Evolutionary conservation across 37 sponge, comb jelly and placozoan genomes (phyloP), one percentile per base, ranked within the genome.

Genomic region (Haliclona indistincta): DNA sequence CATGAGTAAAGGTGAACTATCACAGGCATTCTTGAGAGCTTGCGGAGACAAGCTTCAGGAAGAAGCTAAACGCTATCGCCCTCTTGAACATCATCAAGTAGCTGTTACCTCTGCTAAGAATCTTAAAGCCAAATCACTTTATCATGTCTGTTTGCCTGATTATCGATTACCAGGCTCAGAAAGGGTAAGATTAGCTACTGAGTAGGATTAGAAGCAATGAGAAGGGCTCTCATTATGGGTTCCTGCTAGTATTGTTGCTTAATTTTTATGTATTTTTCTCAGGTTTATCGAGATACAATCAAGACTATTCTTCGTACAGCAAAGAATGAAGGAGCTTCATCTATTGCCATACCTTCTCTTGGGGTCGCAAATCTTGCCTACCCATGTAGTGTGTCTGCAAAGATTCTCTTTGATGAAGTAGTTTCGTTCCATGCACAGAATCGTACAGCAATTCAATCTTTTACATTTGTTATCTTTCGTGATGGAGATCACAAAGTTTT

Each of bases 291-390:
- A 33, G 64, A 62, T 2, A 70, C 72, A 44, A 47, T 80, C 26
- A 64, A 33, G 45, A 60, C 23, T 5, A 34, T 70, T 7, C 40
- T 80, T 15, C 71, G 37, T 4, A 44, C 34, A 63, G 71, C 73
- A 17, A 41, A 65, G 25, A 61, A 64, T 1, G 38, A 72, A 34
- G 33, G 55, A 38, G 33, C 54, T 0, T 41, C 33, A 3, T 72
- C 73, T 1, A 53, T 81, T 43, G 82, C 74, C 65, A 64, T 81
- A 26, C 82, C 73, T 30, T 65, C 73, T 29, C 56, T 81, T 44
- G 82, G 82, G 29, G 72, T 71, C 5, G 73, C 37, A 4, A 81
- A 63, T 32, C 55, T 81, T 15, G 38, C 43, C 54, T 81, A 81
- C 43, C 82, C 82, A 38, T 51, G 40, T 8, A 15, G 42, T 40